These are phyloP conservation scores for Ailuropoda melanoleuca DNA, from an alignment of 2,113 vertebrate genomes.

Conservation along the genomic window DNA sequence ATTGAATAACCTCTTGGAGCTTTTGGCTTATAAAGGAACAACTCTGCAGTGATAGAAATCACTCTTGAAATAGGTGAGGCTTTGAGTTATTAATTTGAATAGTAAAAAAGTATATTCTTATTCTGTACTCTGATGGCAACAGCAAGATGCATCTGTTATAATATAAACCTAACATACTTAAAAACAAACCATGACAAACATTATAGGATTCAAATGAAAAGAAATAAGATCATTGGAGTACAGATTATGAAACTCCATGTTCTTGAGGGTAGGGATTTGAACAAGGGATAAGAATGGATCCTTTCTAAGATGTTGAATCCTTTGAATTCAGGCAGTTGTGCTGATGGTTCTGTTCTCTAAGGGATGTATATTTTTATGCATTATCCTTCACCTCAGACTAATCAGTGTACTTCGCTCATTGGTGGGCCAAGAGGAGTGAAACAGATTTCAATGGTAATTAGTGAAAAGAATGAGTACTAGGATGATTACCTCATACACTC, in stretches of 20 bases:
- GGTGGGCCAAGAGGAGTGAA: background rate
- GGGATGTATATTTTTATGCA: background rate
- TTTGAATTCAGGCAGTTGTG: background rate
- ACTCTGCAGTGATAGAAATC: background rate
- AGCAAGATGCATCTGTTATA: background rate
- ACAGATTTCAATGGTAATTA: background rate
- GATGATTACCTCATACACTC: background rate
- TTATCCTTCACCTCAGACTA: background rate
- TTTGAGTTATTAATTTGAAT: constrained; percentile 19
- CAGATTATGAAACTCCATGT: background rate
- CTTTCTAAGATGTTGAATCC: background rate
- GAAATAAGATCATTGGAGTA: background rate
- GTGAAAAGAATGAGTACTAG: background rate
- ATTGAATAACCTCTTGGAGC: background rate
- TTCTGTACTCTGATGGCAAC: background rate
- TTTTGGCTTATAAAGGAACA: background rate
- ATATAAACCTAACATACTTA: background rate
- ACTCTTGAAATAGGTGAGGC: background rate
- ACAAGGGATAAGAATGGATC: background rate
- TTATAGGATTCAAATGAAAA: background rate
- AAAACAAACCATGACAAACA: background rate
- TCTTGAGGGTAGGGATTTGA: background rate
- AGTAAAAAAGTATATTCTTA: background rate
- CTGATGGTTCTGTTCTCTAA: background rate
- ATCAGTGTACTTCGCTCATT: background rate